Conservation (phyloP, 2,797 vertebrate genomes). For the Poecile montanus region DNA sequence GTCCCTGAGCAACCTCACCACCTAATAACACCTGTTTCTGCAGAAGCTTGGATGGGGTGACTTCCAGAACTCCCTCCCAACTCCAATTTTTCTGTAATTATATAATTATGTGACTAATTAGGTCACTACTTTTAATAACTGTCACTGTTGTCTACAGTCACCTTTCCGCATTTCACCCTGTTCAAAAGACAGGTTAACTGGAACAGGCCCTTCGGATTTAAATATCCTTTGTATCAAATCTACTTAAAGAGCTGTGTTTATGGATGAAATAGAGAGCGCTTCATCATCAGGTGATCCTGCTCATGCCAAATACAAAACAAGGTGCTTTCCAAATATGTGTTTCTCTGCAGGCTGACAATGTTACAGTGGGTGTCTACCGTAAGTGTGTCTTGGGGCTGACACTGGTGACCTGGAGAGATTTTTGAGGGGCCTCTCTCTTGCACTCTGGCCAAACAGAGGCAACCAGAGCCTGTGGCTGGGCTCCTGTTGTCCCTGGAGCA, state of each 20-base stretch:
- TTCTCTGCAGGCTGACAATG: neutral
- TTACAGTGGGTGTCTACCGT: neutral
- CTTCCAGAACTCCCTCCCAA: neutral
- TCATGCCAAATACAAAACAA: neutral
- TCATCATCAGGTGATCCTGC: neutral
- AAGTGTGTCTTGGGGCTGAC: neutral
- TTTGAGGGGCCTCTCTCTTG: neutral
- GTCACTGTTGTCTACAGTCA: neutral
- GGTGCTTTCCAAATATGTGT: neutral
- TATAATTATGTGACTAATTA: conserved; percentile 1
- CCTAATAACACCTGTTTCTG: neutral
- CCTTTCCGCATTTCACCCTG: neutral
- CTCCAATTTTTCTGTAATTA: neutral
- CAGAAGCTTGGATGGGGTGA: neutral
- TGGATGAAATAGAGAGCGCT: neutral
- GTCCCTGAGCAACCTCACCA: neutral
- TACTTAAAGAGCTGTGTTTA: neutral
- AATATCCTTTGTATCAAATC: neutral
- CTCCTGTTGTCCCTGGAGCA: neutral
- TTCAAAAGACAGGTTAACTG: neutral
- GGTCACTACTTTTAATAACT: neutral
- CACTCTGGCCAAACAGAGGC: neutral
- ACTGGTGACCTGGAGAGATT: neutral
- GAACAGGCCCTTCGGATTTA: neutral
- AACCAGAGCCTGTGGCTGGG: neutral